These are phyloP conservation scores for Cristatella mucedo DNA, from an alignment of 2,888 invertebrate genomes.

Conservation along the genomic window DNA sequence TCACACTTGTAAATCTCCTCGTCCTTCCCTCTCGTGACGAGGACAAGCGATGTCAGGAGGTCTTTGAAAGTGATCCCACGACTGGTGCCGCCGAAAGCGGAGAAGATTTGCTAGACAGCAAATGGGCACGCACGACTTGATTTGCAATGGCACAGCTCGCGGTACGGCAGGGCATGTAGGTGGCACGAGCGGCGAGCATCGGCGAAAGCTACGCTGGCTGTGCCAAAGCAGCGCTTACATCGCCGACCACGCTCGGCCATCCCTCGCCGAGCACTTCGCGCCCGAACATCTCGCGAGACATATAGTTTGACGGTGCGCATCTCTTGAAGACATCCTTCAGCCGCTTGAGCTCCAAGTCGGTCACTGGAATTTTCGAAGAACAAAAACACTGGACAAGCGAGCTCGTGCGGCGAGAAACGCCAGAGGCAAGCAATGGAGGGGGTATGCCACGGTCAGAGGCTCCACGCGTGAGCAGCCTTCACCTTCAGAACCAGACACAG, in stretches of 20 bases:
- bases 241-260: conserved; percentile 63
- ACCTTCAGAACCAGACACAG: too few relatives aligned
- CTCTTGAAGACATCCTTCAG: conserved; percentile 74
- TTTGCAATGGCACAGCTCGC: too few relatives aligned
- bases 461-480: too few relatives aligned
- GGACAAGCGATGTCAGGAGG: conserved; percentile 64
- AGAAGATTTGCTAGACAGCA: conserved; percentile 50
- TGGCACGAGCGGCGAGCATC: too few relatives aligned
- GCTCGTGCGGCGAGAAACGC: too few relatives aligned
- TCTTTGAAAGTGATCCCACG: conserved; percentile 68
- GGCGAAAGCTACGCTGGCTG: too few relatives aligned
- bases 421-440: too few relatives aligned
- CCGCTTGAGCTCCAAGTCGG: conserved; percentile 63
- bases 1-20: conserved; percentile 65
- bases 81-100: conserved; percentile 65
- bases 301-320: conserved; percentile 52
- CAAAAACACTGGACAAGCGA: conserved; percentile 1
- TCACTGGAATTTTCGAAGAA: conserved; percentile 46
- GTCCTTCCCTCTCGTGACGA: conserved; percentile 64
- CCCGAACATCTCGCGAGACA: conserved; percentile 58
- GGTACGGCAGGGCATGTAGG: too few relatives aligned
- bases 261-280: conserved; percentile 72
- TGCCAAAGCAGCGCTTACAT: conserved; percentile 38
- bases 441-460: too few relatives aligned
- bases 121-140: too few relatives aligned